phyloP scores from a whole-genome alignment of 37 sponge, comb jelly and placozoan species.

The Hexactinellida sp. region DNA sequence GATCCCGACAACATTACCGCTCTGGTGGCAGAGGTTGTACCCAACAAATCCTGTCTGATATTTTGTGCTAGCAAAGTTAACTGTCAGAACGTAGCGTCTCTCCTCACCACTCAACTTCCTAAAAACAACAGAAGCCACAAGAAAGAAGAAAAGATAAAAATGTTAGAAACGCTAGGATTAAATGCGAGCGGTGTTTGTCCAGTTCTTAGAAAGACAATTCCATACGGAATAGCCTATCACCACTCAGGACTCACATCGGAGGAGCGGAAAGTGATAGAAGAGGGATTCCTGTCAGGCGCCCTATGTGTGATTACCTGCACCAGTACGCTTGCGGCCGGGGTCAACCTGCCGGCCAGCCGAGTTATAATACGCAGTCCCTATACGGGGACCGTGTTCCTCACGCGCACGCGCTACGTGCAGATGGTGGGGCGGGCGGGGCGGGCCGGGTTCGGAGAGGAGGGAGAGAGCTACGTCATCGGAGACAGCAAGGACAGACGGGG shows the following conservation, averaged over 20 bases:
- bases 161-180: slow-evolving; percentile 13
- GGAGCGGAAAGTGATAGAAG: slow-evolving; percentile 74
- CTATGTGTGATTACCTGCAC: slow-evolving; percentile 74
- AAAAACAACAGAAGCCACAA: neutral
- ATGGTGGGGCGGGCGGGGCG: slow-evolving; percentile 96
- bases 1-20: slow-evolving; percentile 48
- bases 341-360: slow-evolving; percentile 87
- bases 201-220: slow-evolving; percentile 50
- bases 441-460: slow-evolving; percentile 50
- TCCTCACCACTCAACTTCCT: slow-evolving; percentile 43
- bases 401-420: slow-evolving; percentile 73
- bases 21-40: slow-evolving; percentile 59
- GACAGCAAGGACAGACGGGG: slow-evolving; percentile 28
- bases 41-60: slow-evolving; percentile 66
- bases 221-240: slow-evolving; percentile 82
- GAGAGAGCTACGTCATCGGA: slow-evolving; percentile 67
- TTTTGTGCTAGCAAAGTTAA: slow-evolving; percentile 86
- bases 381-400: slow-evolving; percentile 54
- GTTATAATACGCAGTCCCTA: slow-evolving; percentile 78
- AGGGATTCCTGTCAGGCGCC: slow-evolving; percentile 46
- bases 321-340: slow-evolving; percentile 88
- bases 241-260: slow-evolving; percentile 83
- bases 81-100: slow-evolving; percentile 73
- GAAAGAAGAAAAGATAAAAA: slow-evolving; percentile 8
- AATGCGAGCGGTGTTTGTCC: slow-evolving; percentile 71